Base-by-base conservation (phyloP, 2,797 vertebrate genomes). In the Hypotaenidia okinawae region DNA sequence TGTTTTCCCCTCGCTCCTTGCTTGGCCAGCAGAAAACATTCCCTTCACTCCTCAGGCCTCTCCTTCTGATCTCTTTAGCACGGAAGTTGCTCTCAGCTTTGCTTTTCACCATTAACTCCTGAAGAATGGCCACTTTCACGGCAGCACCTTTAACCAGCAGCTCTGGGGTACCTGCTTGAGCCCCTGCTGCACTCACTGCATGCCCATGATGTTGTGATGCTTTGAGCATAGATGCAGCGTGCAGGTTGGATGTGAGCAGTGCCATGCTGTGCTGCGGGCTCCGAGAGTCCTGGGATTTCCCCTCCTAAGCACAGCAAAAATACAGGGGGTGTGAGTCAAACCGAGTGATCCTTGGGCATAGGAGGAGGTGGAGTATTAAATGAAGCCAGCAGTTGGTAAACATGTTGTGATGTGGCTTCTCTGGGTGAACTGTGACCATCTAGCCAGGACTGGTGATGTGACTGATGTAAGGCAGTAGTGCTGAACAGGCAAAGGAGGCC, bases 231-330 rank as follows among this genome's bases (percentile, higher is more conserved):
- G 45, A 8, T 2, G 2, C 37, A n/a, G 22, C 0, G 0, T 28
- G 3, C 0, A 3, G 59, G 11, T 35, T 0, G 0, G 39, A 32
- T 0, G 0, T 17, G 39, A 45, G 45, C 2, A 0, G 3, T 64
- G 62, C 27, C 14, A 14, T 35, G 45, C 51, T 76, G 41, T 57
- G 62, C 47, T 3, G 2, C 32, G 25, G 54, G 9, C 22, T 39
- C 39, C 0, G 0, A 8, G 28, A 1, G 39, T 55, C 69, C 35
- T 27, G 28, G 45, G 15, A 24, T 39, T 80, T 74, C 45, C 15
- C 8, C 79, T 81, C 30, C 63, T 27, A 13, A 49, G n/a, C 41
- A 52, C 19, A 63, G 69, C 51, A 73, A 75, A 86, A 9, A 1
- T 13, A 2, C 17, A 16, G 47, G 63, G 67, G 16, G 33, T 87